A percentile compares a stretch with the other conserved stretches of the same genome.
Evolutionary conservation across 1,140 invertebrate genomes (phyloP).

Genomic region (Coptotermes formosanus): DNA sequence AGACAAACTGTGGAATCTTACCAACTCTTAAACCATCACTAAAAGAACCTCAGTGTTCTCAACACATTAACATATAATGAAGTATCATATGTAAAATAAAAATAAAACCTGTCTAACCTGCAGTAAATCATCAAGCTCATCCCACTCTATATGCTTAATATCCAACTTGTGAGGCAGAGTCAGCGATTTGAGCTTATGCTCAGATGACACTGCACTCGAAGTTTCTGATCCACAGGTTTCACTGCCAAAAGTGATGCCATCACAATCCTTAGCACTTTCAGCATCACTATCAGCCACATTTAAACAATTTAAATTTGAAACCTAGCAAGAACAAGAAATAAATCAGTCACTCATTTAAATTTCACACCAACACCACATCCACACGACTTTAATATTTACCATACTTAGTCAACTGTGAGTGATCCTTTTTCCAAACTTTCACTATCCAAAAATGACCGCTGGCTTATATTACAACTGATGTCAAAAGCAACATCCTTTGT

Average conservation of each 20-base stretch:
- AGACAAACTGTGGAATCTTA: background rate
- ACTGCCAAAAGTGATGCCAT: background rate
- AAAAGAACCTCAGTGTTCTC: background rate
- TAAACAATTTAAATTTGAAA: slow-evolving; percentile 15
- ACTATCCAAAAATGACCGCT: no score
- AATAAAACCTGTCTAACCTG: slow-evolving; percentile 48
- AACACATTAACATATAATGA: background rate
- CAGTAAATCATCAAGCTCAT: slow-evolving; percentile 67
- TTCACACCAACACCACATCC: background rate
- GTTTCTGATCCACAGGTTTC: slow-evolving; percentile 2
- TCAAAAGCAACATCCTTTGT: no score
- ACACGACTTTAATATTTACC: no score
- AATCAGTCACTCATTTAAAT: background rate
- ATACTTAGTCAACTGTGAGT: no score
- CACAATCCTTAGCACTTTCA: background rate
- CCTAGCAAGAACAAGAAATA: background rate
- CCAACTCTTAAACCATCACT: background rate
- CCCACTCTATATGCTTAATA: slow-evolving; percentile 64
- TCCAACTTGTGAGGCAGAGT: slow-evolving; percentile 68
- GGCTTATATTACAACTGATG: no score
- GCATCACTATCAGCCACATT: background rate
- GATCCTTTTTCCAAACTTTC: no score
- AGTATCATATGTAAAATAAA: background rate
- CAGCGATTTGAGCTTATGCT: slow-evolving; percentile 38
- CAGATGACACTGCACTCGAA: background rate